Evolutionary conservation across 2,113 vertebrate genomes (phyloP).

Genomic region (Myotis yumanensis): DNA sequence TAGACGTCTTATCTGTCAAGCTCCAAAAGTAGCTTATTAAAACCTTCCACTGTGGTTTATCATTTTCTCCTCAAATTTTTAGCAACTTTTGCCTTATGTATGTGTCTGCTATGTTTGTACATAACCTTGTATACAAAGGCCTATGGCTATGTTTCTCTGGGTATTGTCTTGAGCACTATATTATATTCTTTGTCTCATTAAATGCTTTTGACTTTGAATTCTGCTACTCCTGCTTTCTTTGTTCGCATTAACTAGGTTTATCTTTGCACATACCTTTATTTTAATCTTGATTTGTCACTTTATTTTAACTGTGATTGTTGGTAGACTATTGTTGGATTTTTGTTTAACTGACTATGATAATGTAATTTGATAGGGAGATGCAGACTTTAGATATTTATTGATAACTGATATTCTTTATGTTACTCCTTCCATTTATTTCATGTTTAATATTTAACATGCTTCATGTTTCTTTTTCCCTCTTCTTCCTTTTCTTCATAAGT

Average conservation of each 20-base stretch:
- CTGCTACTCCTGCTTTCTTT: neutral
- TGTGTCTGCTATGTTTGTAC: neutral
- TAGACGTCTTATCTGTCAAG: slow-evolving; percentile 38
- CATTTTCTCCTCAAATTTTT: slow-evolving; percentile 37
- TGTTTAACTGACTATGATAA: neutral
- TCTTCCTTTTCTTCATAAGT: neutral
- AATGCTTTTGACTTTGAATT: slow-evolving; percentile 11
- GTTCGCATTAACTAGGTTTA: slow-evolving; percentile 1
- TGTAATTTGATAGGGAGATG: slow-evolving; percentile 12
- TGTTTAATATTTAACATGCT: neutral
- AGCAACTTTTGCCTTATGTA: neutral
- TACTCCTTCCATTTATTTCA: slow-evolving; percentile 38
- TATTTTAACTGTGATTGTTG: slow-evolving; percentile 23
- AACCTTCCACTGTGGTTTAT: slow-evolving; percentile 19
- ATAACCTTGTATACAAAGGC: neutral
- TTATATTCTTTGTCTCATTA: neutral
- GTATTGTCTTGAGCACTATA: neutral
- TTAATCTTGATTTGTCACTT: neutral
- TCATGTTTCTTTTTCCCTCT: neutral
- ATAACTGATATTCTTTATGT: neutral
- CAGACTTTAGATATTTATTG: slow-evolving; percentile 14
- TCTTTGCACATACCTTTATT: neutral
- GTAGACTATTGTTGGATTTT: neutral
- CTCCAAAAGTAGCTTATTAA: slow-evolving; percentile 46
- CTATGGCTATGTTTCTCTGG: neutral